Evolutionary conservation across 2,797 vertebrate genomes (phyloP).

Genomic region (Borostomias antarcticus): DNA sequence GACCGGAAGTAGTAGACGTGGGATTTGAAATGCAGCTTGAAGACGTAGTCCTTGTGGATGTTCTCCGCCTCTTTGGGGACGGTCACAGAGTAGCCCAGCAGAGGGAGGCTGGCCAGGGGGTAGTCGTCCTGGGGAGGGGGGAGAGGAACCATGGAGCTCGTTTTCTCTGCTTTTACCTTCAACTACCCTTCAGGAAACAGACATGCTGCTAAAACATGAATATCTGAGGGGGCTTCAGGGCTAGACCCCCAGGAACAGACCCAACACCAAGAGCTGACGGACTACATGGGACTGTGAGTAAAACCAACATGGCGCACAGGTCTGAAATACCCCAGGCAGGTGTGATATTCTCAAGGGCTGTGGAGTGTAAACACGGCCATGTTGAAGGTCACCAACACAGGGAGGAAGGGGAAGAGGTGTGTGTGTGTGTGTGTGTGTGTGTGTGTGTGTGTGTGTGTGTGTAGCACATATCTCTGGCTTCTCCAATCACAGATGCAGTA

Average conservation of each 20-base stretch:
- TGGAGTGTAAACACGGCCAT: slow-evolving; percentile 27
- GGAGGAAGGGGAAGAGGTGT: background rate
- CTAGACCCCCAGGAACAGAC: too few species aligned
- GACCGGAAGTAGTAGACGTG: slow-evolving; percentile 98
- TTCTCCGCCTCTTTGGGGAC: slow-evolving; percentile 92
- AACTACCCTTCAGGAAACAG: too few species aligned
- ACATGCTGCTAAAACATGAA: too few species aligned
- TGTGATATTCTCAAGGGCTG: slow-evolving; percentile 38
- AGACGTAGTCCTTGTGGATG: slow-evolving; percentile 98
- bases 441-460: too few species aligned
- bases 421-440: too few species aligned
- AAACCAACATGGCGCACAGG: slow-evolving; percentile 28
- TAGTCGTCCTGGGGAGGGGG: slow-evolving; percentile 93
- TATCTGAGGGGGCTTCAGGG: too few species aligned
- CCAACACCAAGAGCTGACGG: background rate
- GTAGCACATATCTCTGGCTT: too few species aligned
- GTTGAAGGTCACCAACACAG: background rate
- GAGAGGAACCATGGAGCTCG: too few species aligned
- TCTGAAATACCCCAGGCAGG: slow-evolving; percentile 59
- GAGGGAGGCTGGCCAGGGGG: slow-evolving; percentile 94
- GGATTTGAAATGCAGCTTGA: slow-evolving; percentile 98
- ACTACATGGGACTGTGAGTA: slow-evolving; percentile 25
- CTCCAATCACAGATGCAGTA: too few species aligned
- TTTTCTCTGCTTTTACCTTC: too few species aligned
- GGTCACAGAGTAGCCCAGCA: slow-evolving; percentile 95